Conservation (phyloP, 1,140 invertebrate genomes). For the Theocolax elegans region DNA sequence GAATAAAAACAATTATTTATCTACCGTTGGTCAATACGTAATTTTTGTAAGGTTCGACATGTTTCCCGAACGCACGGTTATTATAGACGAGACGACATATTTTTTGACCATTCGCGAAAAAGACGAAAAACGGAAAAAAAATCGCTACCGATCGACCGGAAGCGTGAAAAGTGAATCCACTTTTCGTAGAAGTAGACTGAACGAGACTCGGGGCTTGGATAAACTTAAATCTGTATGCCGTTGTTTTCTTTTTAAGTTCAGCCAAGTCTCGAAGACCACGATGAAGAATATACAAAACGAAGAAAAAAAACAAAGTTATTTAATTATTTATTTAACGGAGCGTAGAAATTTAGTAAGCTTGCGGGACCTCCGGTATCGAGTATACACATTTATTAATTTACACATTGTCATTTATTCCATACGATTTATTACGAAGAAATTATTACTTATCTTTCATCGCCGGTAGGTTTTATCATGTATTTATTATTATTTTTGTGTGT, state of each 20-base stretch:
- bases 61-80: background rate
- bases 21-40: too few relatives aligned
- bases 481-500: slow-evolving; percentile 22
- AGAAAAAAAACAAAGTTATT: slow-evolving; percentile 1
- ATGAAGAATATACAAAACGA: background rate
- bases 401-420: background rate
- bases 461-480: background rate
- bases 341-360: slow-evolving; percentile 31
- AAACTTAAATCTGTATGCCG: background rate
- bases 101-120: background rate
- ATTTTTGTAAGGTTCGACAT: too few relatives aligned
- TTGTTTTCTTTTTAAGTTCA: slow-evolving; percentile 9
- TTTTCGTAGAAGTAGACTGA: slow-evolving; percentile 52
- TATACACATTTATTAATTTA: background rate
- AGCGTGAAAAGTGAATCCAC: background rate
- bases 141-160: background rate
- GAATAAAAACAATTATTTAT: too few relatives aligned
- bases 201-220: slow-evolving; percentile 38
- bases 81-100: slow-evolving; percentile 1
- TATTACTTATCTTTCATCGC: background rate
- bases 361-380: slow-evolving; percentile 5
- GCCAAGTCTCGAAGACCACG: background rate
- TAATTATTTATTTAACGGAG: slow-evolving; percentile 53
- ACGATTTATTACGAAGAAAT: background rate
- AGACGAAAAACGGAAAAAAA: background rate